A percentile compares a stretch with the other conserved stretches of the same genome.
phyloP scores from a whole-genome alignment of 2,797 vertebrate species.

The Podarcis siculus region DNA sequence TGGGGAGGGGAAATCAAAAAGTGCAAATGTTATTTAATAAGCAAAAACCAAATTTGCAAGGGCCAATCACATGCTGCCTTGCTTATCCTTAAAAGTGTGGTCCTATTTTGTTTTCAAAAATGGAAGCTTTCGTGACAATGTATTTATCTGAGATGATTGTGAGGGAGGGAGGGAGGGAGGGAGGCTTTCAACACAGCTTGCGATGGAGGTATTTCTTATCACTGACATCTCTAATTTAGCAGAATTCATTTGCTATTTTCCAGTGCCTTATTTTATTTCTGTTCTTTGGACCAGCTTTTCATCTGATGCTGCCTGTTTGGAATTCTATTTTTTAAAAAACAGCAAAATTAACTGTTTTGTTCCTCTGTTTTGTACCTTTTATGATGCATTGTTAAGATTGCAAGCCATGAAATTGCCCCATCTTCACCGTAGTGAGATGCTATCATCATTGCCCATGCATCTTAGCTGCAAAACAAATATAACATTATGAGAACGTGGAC shows the following conservation, averaged over 20 bases:
- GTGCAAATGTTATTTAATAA: neutral
- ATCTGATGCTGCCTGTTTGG: slow-evolving; percentile 22
- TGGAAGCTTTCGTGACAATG: neutral
- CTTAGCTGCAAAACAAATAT: slow-evolving; percentile 43
- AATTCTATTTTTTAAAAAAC: slow-evolving; percentile 37
- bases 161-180: no score
- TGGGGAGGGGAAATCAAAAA: neutral
- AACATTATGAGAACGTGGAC: slow-evolving; percentile 42
- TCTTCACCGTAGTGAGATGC: slow-evolving; percentile 26
- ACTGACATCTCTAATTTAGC: slow-evolving; percentile 21
- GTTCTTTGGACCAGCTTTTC: neutral
- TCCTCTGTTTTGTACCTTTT: slow-evolving; percentile 37
- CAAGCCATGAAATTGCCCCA: slow-evolving; percentile 40
- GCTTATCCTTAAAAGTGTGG: no score
- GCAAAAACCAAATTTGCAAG: neutral
- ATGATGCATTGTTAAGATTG: slow-evolving; percentile 14
- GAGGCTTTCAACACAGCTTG: no score
- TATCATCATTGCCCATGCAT: slow-evolving; percentile 37
- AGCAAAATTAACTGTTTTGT: slow-evolving; percentile 38
- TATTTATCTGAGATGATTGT: neutral
- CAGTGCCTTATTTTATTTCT: neutral
- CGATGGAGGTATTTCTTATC: slow-evolving; percentile 33
- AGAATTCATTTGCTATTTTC: neutral
- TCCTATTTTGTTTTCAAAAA: no score
- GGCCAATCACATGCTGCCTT: no score